phyloP scores from a whole-genome alignment of 2,113 vertebrate species.

The rat (Rattus norvegicus) region GRCr8 NC_086020.1:150007001-150007500 shows the following conservation, averaged over 20 bases:
- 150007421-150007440: slow-evolving; percentile 2
- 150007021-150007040: neutral
- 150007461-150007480: neutral
- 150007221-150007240: neutral
- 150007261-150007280: too few relatives aligned
- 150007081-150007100: neutral
- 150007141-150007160: slow-evolving; percentile 17
- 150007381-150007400: neutral
- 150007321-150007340: too few relatives aligned
- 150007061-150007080: neutral
- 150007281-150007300: too few relatives aligned
- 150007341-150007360: neutral
- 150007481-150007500: neutral
- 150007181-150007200: neutral
- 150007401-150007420: neutral
- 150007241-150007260: neutral
- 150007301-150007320: too few relatives aligned
- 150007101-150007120: neutral
- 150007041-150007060: neutral
- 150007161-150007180: neutral
- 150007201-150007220: neutral
- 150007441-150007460: slow-evolving; percentile 35
- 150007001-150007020: neutral
- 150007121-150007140: neutral
- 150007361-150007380: slow-evolving; percentile 18